A percentile compares a stretch with the other conserved stretches of the same genome.
phyloP scores from a whole-genome alignment of 1,140 invertebrate genomes.

The Panagrolaimus sp. region DNA sequence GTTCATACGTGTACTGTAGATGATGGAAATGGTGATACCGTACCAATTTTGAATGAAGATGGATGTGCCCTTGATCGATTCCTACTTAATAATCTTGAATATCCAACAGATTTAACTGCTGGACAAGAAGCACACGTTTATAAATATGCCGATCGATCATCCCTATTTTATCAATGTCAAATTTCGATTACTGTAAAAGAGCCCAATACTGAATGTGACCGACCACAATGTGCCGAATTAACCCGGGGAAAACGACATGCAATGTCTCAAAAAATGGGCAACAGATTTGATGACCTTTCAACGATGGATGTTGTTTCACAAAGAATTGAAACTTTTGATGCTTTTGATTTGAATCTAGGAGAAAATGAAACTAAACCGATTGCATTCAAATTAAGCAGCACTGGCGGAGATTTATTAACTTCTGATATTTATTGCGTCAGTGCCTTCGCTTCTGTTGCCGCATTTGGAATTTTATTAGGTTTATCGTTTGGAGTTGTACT shows the following conservation, averaged over 20 bases:
- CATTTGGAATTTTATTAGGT: conserved; percentile 2
- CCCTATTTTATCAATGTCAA: conserved; percentile 54
- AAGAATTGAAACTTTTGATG: conserved; percentile 23
- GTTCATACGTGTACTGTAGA: conserved; percentile 54
- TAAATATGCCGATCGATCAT: conserved; percentile 50
- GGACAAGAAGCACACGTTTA: conserved; percentile 55
- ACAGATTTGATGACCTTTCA: background rate
- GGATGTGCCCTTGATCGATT: conserved; percentile 50
- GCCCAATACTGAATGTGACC: conserved; percentile 39
- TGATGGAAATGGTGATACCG: conserved; percentile 49
- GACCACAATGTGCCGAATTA: conserved; percentile 46
- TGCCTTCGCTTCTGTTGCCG: background rate
- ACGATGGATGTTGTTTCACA: conserved; percentile 24
- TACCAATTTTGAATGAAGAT: conserved; percentile 46
- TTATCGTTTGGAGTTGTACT: conserved; percentile 13
- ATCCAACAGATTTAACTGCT: conserved; percentile 46
- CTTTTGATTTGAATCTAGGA: conserved; percentile 3
- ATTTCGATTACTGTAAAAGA: conserved; percentile 51
- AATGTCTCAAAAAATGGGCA: too few species aligned
- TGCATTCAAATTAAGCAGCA: background rate
- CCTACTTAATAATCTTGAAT: conserved; percentile 50
- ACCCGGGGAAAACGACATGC: conserved; percentile 31
- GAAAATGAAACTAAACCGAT: background rate
- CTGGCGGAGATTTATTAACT: background rate
- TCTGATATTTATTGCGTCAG: conserved; percentile 7